Evolutionary conservation across 2,797 vertebrate species (phyloP), one percentile per base, ranked within the genome.

Genomic region (Tamandua tetradactyla): DNA sequence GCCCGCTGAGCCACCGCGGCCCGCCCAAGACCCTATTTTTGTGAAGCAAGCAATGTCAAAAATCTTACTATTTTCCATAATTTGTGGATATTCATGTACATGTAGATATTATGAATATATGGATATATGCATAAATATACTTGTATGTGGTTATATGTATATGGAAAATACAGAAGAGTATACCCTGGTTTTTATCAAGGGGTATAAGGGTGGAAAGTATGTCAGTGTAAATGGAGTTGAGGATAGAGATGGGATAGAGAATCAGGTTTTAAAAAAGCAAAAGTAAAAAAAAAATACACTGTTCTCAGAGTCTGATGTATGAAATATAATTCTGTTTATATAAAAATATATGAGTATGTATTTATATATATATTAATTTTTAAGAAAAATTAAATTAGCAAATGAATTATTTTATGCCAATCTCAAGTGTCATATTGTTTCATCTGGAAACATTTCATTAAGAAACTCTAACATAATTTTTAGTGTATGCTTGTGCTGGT

Each of bases 321-420:
- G 55, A 89, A 94, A 71, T 55, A 57, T 18, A 81, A 92, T 68
- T 32, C 32, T 87, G 23, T 14, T 66, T 82, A 72, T 22, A 18
- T 59, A 64, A 87, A 90, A 68, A 76, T 62, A 7, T 13, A 25
- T 40, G 15, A 74, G 11, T 72, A 5, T 61, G 17, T 61, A 15
- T 78, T 49, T 82, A 76, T 35, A 11, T 64, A 57, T 64, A 59
- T 49, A 42, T 42, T 25, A 25, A 52, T 18, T 32, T 71, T 89
- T 17, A 87, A 59, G 25, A 13, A n/a, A 80, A 74, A 83, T 68
- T 32, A 88, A 81, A 47, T 47, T 74, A 72, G 22, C 52, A 75
- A 89, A 42, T 40, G 76, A 57, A 78, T 81, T 49, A 61, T 81
- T 89, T 90, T 68, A 83, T 71, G 44, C 27, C 64, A 90, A 89